Percentiles rank a stretch among this genome's conserved stretches.
Evolutionary conservation across 1,140 invertebrate genomes (phyloP).

Genomic region (Drosophila serrata): DNA sequence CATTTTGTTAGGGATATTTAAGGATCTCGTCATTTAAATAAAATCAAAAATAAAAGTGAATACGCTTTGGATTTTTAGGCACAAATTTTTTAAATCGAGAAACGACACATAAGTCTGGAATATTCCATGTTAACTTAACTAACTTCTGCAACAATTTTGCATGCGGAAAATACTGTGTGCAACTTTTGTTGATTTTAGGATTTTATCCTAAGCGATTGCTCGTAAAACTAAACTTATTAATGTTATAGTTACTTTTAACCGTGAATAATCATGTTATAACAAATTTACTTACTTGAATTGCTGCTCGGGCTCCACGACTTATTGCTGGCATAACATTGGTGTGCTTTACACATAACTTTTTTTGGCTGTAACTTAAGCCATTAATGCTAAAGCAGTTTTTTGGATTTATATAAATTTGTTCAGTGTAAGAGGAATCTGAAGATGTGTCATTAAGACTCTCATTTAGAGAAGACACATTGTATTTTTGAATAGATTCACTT

Average conservation of each 20-base stretch:
- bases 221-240: not conserved
- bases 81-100: too few species aligned
- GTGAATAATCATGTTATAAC: not conserved
- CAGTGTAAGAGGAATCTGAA: conserved; percentile 53
- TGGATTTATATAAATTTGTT: conserved; percentile 79
- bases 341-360: conserved; percentile 91
- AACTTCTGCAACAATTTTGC: too few species aligned
- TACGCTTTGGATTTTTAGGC: too few species aligned
- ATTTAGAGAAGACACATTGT: conserved; percentile 8
- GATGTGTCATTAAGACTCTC: conserved; percentile 33
- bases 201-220: too few species aligned
- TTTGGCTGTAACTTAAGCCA: conserved; percentile 90
- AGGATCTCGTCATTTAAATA: too few species aligned
- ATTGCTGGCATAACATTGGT: conserved; percentile 91
- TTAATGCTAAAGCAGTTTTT: conserved; percentile 87
- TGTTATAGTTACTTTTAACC: not conserved
- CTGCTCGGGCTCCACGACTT: conserved; percentile 88
- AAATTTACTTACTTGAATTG: conserved; percentile 86
- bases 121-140: too few species aligned
- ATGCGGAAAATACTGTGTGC: not conserved
- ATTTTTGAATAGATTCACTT: conserved; percentile 43
- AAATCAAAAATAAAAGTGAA: too few species aligned
- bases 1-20: too few species aligned
- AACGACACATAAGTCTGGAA: too few species aligned
- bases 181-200: not conserved